Conservation (phyloP, 2,113 vertebrate species). For the Embiotoca jacksoni region DNA sequence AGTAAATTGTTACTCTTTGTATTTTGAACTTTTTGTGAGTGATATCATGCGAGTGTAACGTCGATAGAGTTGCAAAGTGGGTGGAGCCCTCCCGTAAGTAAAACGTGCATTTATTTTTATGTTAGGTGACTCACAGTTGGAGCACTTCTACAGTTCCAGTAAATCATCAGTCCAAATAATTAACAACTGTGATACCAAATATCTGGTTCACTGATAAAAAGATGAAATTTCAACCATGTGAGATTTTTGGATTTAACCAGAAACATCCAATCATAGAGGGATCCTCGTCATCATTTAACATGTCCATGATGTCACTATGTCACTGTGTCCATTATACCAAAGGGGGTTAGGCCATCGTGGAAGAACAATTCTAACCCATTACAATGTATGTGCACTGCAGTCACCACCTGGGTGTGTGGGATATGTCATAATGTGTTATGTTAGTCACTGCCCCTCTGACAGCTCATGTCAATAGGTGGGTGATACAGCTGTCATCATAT, state of each 20-base stretch:
- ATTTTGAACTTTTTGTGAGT: too few relatives aligned
- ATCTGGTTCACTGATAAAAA: not conserved
- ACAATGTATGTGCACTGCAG: constrained; percentile 39
- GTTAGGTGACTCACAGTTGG: not conserved
- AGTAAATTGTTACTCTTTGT: too few relatives aligned
- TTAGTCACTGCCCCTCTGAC: constrained; percentile 80
- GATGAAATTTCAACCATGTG: too few relatives aligned
- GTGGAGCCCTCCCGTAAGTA: too few relatives aligned
- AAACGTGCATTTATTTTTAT: not conserved
- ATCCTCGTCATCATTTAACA: not conserved
- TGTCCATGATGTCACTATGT: not conserved
- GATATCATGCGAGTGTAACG: too few relatives aligned
- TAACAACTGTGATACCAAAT: not conserved
- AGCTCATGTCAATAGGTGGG: constrained; percentile 82
- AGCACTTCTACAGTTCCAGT: not conserved
- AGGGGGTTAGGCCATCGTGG: constrained; percentile 23
- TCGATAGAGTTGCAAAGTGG: too few relatives aligned
- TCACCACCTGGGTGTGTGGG: constrained; percentile 59
- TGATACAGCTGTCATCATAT: constrained; percentile 83
- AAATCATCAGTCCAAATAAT: not conserved
- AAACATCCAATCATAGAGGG: not conserved
- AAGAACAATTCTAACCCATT: constrained; percentile 38
- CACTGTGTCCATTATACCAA: not conserved
- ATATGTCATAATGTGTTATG: constrained; percentile 80
- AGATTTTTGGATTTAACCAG: too few relatives aligned